Base-by-base conservation (phyloP, 37 sponge, comb jelly and placozoan species). In the Aphrocallistes beatrix region DNA sequence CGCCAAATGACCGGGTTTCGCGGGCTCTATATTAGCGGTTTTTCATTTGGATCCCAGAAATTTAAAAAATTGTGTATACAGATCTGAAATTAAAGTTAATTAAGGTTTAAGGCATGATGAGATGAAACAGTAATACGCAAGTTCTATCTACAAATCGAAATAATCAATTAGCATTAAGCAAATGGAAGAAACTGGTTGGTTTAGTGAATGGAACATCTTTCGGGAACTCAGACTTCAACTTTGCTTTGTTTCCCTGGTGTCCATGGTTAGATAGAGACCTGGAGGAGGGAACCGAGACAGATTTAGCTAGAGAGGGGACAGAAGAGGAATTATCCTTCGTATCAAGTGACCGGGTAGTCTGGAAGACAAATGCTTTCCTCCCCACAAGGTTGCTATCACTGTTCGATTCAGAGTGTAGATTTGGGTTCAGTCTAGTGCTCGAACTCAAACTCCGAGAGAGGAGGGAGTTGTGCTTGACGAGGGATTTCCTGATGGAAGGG, bases 401-500 rank as follows among this genome's bases (percentile, higher is more conserved):
- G n/a, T 13, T 60, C 34, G 75, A 60, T 3, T 60, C 75, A 28
- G 75, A 60, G 3, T 25, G 25, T 3, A 60, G n/a, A 13, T 60
- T 60, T 1, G 75, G 34, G 34, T 60, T 30, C 3, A 60, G 75
- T 60, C n/a, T 60, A 13, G 17, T 28, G n/a, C 32, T 28, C 45
- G 6, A 16, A 42, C 45, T 42, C 6, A 60, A 60, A 60, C n/a
- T 60, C 28, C 75, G 75, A 25, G 75, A 32, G n/a, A 60, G 75
- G 3, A 60, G 75, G n/a, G 75, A 60, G 34, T 60, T 60, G n/a
- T 60, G 75, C n/a, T 3, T 60, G 75, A 19, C 75, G 34, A 60
- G 75, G n/a, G 75, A 60, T 28, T 60, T 60, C 34, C 75, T 60
- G 34, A 60, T 60, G n/a, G 75, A 60, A 60, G 75, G 75, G 3